These are phyloP conservation scores for Drosophila multiciliata DNA, from an alignment of 2,888 invertebrate species.

Conservation along the genomic window DNA sequence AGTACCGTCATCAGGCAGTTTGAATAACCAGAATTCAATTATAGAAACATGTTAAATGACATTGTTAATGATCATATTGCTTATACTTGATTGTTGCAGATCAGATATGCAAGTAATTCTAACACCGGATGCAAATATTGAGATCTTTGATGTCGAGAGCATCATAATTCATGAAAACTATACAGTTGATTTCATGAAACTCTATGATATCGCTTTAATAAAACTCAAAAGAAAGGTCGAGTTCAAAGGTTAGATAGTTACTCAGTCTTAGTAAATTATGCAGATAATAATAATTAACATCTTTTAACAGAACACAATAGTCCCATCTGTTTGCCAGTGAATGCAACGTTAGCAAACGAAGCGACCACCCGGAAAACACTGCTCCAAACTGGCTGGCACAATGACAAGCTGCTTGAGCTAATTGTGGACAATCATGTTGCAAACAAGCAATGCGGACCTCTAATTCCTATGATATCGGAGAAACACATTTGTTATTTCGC, in stretches of 20 bases:
- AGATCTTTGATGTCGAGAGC: constrained; percentile 4
- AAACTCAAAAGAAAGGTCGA: constrained; percentile 19
- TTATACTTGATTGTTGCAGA: not conserved
- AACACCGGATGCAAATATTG: not conserved
- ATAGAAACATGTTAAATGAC: not conserved
- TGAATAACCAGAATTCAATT: not conserved
- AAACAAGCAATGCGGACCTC: not conserved
- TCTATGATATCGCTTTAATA: constrained; percentile 28
- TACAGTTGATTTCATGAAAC: not conserved
- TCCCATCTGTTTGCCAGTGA: constrained; percentile 36
- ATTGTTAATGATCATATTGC: not conserved
- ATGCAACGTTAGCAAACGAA: constrained; percentile 12
- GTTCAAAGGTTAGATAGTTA: constrained; percentile 11
- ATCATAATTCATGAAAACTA: constrained; percentile 9
- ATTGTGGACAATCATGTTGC: not conserved
- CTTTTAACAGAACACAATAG: constrained; percentile 15
- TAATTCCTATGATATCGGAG: no score
- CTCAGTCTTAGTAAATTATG: no score
- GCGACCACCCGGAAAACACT: constrained; percentile 1
- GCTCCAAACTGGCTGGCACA: constrained; percentile 3
- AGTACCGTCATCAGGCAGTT: not conserved
- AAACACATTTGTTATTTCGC: not conserved
- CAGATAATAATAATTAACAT: not conserved
- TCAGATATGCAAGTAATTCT: not conserved
- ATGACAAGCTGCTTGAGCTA: not conserved